Conservation (phyloP, 1,140 invertebrate species). For the Aphidius ervi region DNA sequence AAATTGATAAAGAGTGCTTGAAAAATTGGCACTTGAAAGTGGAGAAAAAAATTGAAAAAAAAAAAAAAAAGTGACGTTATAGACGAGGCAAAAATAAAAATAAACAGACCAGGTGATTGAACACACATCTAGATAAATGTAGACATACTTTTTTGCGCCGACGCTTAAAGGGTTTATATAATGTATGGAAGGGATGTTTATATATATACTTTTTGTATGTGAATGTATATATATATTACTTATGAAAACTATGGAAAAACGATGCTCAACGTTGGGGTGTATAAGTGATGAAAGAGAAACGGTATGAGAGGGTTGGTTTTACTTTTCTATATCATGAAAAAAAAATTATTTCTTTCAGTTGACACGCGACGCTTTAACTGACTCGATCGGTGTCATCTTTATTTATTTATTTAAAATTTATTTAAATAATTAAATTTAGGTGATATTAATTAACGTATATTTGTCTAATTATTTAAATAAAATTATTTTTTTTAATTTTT, state of each 20-base stretch:
- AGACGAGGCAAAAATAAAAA: background rate
- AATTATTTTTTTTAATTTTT: too few species aligned
- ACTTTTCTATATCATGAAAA: too few species aligned
- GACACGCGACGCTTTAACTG: constrained; percentile 8
- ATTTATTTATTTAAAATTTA: background rate
- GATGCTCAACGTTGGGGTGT: background rate
- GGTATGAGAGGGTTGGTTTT: too few species aligned
- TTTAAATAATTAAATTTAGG: too few species aligned
- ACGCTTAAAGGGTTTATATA: constrained; percentile 12
- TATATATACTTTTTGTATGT: background rate
- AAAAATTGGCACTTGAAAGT: constrained; percentile 1
- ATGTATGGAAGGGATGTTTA: constrained; percentile 4
- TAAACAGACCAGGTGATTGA: constrained; percentile 4
- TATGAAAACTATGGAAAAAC: background rate
- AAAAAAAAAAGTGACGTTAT: constrained; percentile 3
- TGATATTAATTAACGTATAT: too few species aligned
- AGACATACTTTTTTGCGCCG: constrained; percentile 16
- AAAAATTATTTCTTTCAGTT: too few species aligned
- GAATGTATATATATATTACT: background rate
- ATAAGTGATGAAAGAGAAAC: too few species aligned
- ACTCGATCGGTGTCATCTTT: constrained; percentile 4
- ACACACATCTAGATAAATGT: constrained; percentile 1
- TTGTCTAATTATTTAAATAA: too few species aligned
- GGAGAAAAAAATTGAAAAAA: constrained; percentile 1
- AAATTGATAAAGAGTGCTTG: constrained; percentile 8